Evolutionary conservation across 2,888 invertebrate species (phyloP).

Genomic region (Iphiclides podalirius): DNA sequence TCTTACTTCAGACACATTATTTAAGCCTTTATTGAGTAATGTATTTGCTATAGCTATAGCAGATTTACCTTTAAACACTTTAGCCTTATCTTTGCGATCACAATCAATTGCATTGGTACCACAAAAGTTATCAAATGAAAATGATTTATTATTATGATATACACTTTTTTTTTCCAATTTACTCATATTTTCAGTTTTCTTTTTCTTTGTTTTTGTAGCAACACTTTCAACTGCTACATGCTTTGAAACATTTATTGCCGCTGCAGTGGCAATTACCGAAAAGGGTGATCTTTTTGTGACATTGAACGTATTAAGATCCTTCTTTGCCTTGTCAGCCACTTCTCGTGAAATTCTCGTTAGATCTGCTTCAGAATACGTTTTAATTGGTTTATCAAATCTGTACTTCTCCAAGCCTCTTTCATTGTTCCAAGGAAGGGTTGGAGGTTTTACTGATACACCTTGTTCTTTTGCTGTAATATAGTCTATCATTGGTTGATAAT

Average conservation of each 20-base stretch:
- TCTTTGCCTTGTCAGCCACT: constrained; percentile 85
- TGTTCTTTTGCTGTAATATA: constrained; percentile 86
- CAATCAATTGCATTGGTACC: constrained; percentile 69
- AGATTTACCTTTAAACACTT: constrained; percentile 86
- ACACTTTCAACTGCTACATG: constrained; percentile 81
- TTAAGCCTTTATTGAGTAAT: constrained; percentile 80
- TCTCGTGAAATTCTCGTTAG: constrained; percentile 83
- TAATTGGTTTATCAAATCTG: constrained; percentile 82
- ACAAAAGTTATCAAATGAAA: constrained; percentile 51
- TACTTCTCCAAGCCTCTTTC: constrained; percentile 85
- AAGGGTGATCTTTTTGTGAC: constrained; percentile 81
- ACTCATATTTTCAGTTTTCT: constrained; percentile 55
- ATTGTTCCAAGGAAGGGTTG: constrained; percentile 87
- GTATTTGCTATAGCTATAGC: constrained; percentile 86
- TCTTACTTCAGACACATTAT: constrained; percentile 72
- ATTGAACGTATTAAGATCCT: constrained; percentile 81
- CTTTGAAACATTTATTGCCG: constrained; percentile 82
- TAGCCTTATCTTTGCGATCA: constrained; percentile 76
- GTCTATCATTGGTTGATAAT: constrained; percentile 93
- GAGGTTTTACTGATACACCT: constrained; percentile 62
- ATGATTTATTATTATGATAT: constrained; percentile 64
- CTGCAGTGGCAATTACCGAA: constrained; percentile 81
- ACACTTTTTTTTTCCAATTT: constrained; percentile 67
- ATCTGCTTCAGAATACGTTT: constrained; percentile 84
- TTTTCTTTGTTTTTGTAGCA: constrained; percentile 69